These are phyloP conservation scores for Rhinoraja longicauda DNA, from an alignment of 2,797 vertebrate species.

Conservation along the genomic window DNA sequence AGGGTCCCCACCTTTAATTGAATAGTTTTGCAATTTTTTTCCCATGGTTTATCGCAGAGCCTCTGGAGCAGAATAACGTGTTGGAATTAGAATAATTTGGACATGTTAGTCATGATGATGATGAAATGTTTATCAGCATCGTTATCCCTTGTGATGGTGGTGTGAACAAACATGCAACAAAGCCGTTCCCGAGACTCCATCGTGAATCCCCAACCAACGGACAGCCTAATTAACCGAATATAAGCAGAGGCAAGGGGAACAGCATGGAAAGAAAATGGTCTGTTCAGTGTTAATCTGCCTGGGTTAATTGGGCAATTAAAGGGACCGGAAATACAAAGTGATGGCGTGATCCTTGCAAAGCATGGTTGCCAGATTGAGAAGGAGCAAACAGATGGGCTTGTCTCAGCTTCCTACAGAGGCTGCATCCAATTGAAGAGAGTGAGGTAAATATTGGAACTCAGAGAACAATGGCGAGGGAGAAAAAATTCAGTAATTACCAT, in stretches of 20 bases:
- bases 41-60: background rate
- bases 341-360: background rate
- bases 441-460: too few relatives aligned
- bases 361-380: background rate
- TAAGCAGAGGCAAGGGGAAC: background rate
- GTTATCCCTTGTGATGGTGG: background rate
- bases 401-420: background rate
- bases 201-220: background rate
- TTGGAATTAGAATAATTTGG: background rate
- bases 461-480: background rate
- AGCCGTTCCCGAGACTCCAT: background rate
- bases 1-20: background rate
- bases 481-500: too few relatives aligned
- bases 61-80: background rate
- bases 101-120: background rate
- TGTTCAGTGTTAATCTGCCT: slow-evolving; percentile 39
- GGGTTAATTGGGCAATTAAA: slow-evolving; percentile 17
- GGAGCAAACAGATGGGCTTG: background rate
- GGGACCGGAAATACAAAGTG: slow-evolving; percentile 9
- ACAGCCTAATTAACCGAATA: background rate
- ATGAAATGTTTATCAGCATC: background rate
- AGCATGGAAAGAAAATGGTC: slow-evolving; percentile 4
- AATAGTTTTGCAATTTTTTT: background rate
- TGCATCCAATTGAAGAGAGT: background rate
- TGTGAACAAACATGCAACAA: background rate